A percentile compares a stretch with the other conserved stretches of the same genome.
phyloP scores from a whole-genome alignment of 1,140 invertebrate genomes.

The Pectinophora gossypiella region DNA sequence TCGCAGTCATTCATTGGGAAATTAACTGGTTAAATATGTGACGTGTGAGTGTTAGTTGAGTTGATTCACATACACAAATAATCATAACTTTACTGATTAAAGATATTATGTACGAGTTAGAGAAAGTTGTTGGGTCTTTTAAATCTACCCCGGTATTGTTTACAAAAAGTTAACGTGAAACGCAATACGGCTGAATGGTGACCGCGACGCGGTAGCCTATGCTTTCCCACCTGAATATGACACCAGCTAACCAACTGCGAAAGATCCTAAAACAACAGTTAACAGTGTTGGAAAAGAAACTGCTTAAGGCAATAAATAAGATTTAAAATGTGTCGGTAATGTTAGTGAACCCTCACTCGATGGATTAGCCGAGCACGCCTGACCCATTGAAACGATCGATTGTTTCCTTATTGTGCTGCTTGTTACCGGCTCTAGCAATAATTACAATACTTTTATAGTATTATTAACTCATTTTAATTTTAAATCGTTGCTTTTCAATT shows the following conservation, averaged over 20 bases:
- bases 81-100: too few species aligned
- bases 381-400: constrained; percentile 74
- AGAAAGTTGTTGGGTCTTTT: neutral
- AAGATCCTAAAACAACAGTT: constrained; percentile 31
- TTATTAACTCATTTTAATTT: too few species aligned
- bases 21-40: too few species aligned
- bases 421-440: constrained; percentile 33
- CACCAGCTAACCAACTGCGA: constrained; percentile 37
- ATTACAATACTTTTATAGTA: constrained; percentile 31
- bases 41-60: too few species aligned
- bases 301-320: constrained; percentile 37
- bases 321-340: constrained; percentile 35
- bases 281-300: constrained; percentile 31
- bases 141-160: constrained; percentile 27
- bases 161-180: constrained; percentile 58
- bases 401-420: constrained; percentile 68
- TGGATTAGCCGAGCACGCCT: constrained; percentile 65
- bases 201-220: constrained; percentile 65
- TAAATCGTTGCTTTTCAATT: too few species aligned
- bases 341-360: constrained; percentile 41
- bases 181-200: constrained; percentile 59
- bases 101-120: too few species aligned
- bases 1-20: too few species aligned
- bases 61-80: too few species aligned
- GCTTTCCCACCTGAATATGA: constrained; percentile 73